Evolutionary conservation across 2,888 invertebrate genomes (phyloP), one percentile per base, ranked within the genome.

Genomic region (Vesta saturnalis): DNA sequence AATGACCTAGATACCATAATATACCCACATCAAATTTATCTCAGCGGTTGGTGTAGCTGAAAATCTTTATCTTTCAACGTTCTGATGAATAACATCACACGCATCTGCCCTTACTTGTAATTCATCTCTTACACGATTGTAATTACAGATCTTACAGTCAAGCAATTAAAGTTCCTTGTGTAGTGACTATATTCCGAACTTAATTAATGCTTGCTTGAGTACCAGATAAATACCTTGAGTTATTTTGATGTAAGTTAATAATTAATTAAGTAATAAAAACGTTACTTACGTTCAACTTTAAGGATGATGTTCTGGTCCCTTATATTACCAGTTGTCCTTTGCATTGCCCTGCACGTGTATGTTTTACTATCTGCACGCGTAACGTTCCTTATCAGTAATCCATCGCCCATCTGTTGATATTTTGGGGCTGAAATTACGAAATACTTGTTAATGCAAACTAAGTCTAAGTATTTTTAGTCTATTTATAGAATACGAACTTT

Each of bases 251-350:
- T 52, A 46, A 59, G 52, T 57, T 43, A 35, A 56, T 49, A 23
- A 47, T 57, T 43, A 35, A 64, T 52, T 58, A 55, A 54, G n/a
- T 3, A 5, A 30, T 30, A 6, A 8, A 64, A 68, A 47, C 60
- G 57, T 75, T 79, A 88, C 89, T 88, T 84, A 89, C 89, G 88
- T 84, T 87, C 85, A 74, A 89, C 87, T 81, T 86, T 86, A 76
- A 89, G 84, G 77, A 84, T 84, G 78, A 89, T 88, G 74, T 85
- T 85, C 75, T 85, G 85, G 76, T 87, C 86, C 76, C 85, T 83
- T 73, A 88, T 84, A 76, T 85, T 86, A 72, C 87, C 87, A 69
- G 85, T 86, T 74, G 83, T 84, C 65, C 83, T 80, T 80, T 89
- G 88, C 75, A 85, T 85, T 58, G 88, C 89, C 76, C 86, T 85